Evolutionary conservation across 2,797 vertebrate species (phyloP).

Genomic region (Enteromius argenteus): DNA sequence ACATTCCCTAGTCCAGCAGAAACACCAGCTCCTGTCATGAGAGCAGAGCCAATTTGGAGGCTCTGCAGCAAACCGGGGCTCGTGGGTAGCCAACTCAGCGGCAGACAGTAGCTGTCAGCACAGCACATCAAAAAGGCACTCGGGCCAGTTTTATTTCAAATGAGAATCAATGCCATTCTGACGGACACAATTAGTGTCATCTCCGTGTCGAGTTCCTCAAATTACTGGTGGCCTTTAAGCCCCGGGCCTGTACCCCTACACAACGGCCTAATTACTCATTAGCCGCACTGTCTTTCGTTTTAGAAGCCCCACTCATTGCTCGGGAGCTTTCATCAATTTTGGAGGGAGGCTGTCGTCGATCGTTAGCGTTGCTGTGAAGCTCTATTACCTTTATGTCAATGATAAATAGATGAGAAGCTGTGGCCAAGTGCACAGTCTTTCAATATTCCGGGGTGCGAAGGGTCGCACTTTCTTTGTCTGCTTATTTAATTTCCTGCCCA

Average conservation of each 20-base stretch:
- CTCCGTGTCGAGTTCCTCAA: constrained; percentile 73
- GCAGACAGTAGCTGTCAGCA: constrained; percentile 71
- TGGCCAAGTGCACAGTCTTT: constrained; percentile 52
- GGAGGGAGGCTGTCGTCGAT: constrained; percentile 56
- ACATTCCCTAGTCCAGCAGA: constrained; percentile 56
- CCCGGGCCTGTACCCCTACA: constrained; percentile 67
- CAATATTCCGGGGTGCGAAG: constrained; percentile 59
- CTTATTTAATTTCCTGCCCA: constrained; percentile 65
- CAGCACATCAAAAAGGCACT: constrained; percentile 73
- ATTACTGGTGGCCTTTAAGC: constrained; percentile 72
- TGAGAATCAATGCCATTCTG: constrained; percentile 73
- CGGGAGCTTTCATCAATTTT: constrained; percentile 63
- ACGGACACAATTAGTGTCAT: constrained; percentile 78
- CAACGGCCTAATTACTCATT: constrained; percentile 74
- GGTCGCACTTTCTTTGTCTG: constrained; percentile 55
- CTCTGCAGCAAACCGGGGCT: constrained; percentile 65
- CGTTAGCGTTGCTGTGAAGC: constrained; percentile 60
- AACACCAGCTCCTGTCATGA: constrained; percentile 60
- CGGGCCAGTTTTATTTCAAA: constrained; percentile 73
- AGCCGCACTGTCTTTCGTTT: constrained; percentile 66
- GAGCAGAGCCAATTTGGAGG: constrained; percentile 71
- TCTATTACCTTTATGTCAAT: constrained; percentile 65
- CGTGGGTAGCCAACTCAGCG: constrained; percentile 62
- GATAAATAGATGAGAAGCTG: constrained; percentile 66
- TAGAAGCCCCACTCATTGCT: constrained; percentile 53